Percentiles rank a stretch among this genome's conserved stretches.
These are phyloP conservation scores for Pseudomyrmex flavicornis DNA, from an alignment of 1,140 invertebrate genomes.

Conservation along the genomic window DNA sequence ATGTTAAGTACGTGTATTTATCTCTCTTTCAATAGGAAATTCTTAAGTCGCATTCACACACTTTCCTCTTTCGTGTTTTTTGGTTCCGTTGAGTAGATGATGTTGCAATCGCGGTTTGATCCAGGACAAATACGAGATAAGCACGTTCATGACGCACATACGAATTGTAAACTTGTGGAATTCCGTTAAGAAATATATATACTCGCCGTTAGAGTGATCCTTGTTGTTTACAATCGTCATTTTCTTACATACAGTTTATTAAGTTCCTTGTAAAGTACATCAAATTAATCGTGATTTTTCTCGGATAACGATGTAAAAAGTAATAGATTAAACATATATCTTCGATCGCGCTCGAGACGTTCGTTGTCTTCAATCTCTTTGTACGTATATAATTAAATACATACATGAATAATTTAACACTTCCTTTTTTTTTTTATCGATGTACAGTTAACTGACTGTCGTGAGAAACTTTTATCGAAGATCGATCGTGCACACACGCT, in stretches of 20 bases:
- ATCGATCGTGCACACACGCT: neutral
- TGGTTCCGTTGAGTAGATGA: neutral
- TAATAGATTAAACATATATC: slow-evolving; percentile 5
- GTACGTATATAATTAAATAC: no score
- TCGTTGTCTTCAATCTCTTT: neutral
- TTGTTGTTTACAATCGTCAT: slow-evolving; percentile 3
- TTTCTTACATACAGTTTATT: neutral
- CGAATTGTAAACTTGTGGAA: slow-evolving; percentile 31
- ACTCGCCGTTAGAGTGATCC: neutral
- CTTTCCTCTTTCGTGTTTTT: neutral
- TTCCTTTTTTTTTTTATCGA: neutral
- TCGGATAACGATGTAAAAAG: no score
- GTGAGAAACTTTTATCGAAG: slow-evolving; percentile 4
- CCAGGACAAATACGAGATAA: slow-evolving; percentile 53
- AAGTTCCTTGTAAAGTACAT: no score
- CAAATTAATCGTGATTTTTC: no score
- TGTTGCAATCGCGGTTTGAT: neutral
- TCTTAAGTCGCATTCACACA: neutral
- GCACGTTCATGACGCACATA: slow-evolving; percentile 19
- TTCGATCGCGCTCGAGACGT: slow-evolving; percentile 5
- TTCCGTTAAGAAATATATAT: neutral
- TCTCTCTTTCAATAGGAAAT: neutral
- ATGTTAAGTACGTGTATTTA: no score
- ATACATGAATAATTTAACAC: neutral
- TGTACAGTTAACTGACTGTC: slow-evolving; percentile 4